Base-by-base conservation (phyloP, 2,888 invertebrate species). In the Chrysodeixis includens region DNA sequence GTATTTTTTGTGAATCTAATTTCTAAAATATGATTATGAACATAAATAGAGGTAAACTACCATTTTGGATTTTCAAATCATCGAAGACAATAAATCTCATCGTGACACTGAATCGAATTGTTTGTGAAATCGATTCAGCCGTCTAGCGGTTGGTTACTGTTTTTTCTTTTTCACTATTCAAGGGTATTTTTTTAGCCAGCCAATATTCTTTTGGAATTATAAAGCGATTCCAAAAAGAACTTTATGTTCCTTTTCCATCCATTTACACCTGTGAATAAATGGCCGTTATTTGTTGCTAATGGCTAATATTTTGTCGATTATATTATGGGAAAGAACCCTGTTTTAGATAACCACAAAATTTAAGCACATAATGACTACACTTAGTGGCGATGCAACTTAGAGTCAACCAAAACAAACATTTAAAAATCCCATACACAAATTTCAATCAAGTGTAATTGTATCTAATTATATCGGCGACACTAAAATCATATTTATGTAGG, bases 401-500 rank as follows among this genome's bases (percentile, higher is more conserved):
- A 76, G 9, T 56, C 46, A 18, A 52, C 46, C 14, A 64, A 62
- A 74, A 70, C 75, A 74, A 74, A 74, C 49, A 74, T 54, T 52
- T 18, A 5, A 35, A 40, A 8, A 44, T 1, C 35, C 20, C 5
- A 14, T 58, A 35, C 49, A 44, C 56, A 62, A 76, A 67, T 59
- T 16, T 58, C 62, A 71, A 76, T 66, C 60, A 66, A 12, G 55
- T 52, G 49, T 66, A 66, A 76, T 62, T 66, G 62, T 66, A 49
- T 20, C 46, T 49, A 74, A 78, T 79, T 57, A 57, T 46, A 60
- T 22, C 26, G 44, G 56, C 52, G 62, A 57, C 66, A 71, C 66
- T 80, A 69, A 80, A 66, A 44, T 57, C 18, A 58, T 70, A 81
- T 76, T 79, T 78, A 76, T 78, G 76, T 71, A 61, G 56, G 69